Evolutionary conservation across 2,113 vertebrate genomes (phyloP).

Genomic region (Cichladusa arquata): DNA sequence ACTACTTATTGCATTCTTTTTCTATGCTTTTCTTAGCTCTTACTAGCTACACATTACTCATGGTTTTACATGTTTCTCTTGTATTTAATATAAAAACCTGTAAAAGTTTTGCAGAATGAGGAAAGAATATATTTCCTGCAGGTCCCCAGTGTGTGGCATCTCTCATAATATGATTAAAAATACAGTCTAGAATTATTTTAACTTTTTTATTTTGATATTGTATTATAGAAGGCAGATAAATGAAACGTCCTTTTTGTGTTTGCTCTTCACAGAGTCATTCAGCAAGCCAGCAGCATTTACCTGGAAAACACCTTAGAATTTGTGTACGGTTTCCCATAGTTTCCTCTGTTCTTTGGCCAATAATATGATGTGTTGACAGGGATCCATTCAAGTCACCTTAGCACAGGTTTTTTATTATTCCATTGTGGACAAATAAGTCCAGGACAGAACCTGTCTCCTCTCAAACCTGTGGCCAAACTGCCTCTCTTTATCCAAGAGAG

Average conservation of each 20-base stretch:
- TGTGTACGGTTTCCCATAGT: background rate
- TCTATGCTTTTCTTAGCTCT: background rate
- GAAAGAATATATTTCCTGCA: background rate
- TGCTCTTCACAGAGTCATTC: background rate
- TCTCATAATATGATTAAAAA: background rate
- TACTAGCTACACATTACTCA: background rate
- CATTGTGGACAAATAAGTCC: background rate
- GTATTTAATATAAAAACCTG: background rate
- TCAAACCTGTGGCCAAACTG: background rate
- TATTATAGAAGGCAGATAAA: background rate
- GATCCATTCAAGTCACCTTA: background rate
- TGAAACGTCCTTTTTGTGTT: background rate
- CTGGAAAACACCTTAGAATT: background rate
- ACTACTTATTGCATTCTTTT: conserved; percentile 24
- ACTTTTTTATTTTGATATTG: background rate
- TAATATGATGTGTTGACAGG: background rate
- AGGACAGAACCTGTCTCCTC: background rate
- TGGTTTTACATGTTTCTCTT: background rate
- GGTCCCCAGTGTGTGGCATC: background rate
- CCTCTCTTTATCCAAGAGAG: background rate
- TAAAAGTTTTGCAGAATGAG: background rate
- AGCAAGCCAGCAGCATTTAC: background rate
- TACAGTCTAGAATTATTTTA: background rate
- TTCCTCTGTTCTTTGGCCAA: background rate
- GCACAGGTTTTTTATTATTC: background rate